A percentile compares a stretch with the other conserved stretches of the same genome.
phyloP scores from a whole-genome alignment of 2,888 invertebrate species.

The Epinotia ramella region DNA sequence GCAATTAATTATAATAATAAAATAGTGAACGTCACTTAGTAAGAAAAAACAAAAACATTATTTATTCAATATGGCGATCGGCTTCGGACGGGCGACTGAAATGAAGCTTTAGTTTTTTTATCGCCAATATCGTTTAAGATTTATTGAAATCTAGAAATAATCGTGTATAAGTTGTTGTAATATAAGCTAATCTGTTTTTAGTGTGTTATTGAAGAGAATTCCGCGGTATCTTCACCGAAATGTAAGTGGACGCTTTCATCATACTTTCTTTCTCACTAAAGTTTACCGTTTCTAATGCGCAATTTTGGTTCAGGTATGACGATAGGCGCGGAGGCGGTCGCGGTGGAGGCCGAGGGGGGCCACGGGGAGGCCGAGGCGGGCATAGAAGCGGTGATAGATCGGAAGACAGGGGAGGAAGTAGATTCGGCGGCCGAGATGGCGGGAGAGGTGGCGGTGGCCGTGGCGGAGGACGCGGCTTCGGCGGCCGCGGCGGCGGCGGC shows the following conservation, averaged over 20 bases:
- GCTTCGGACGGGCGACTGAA: conserved; percentile 46
- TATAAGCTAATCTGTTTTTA: conserved; percentile 14
- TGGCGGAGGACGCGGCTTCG: conserved; percentile 67
- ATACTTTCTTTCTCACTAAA: conserved; percentile 35
- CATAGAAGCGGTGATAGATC: conserved; percentile 73
- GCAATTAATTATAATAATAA: background rate
- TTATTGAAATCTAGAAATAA: conserved; percentile 22
- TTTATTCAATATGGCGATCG: conserved; percentile 60
- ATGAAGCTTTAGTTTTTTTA: conserved; percentile 18
- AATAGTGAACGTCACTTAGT: conserved; percentile 9
- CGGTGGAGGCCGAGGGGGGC: conserved; percentile 69
- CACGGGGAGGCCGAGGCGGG: conserved; percentile 63
- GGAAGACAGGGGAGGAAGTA: conserved; percentile 72
- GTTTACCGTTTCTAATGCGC: conserved; percentile 43
- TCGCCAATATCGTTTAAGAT: conserved; percentile 2
- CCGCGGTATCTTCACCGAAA: conserved; percentile 49
- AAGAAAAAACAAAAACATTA: conserved; percentile 26
- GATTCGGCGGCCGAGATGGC: conserved; percentile 64
- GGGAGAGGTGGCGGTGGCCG: conserved; percentile 64
- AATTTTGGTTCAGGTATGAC: conserved; percentile 75
- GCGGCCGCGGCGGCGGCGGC: conserved; percentile 71
- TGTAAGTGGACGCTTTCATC: conserved; percentile 61
- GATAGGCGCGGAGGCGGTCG: conserved; percentile 82
- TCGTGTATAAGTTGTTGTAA: conserved; percentile 18
- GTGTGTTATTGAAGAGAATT: conserved; percentile 16